These are phyloP conservation scores for Apaloderma vittatum DNA, from an alignment of 2,113 vertebrate species.

Conservation along the genomic window DNA sequence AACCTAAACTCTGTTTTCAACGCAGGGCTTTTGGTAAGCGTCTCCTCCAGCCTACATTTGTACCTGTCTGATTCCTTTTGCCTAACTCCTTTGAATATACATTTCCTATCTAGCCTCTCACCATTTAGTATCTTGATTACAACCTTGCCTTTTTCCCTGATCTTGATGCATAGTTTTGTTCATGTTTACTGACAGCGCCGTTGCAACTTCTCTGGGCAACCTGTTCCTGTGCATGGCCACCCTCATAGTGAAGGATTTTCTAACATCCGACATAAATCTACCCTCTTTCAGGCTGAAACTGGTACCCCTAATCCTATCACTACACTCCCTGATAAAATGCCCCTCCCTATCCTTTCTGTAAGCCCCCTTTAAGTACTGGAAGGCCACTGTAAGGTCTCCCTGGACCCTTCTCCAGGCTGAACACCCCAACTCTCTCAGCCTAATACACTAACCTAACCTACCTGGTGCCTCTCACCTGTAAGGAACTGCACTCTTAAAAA, in stretches of 20 bases:
- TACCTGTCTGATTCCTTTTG: background rate
- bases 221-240: no score
- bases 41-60: background rate
- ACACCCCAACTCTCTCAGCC: background rate
- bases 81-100: background rate
- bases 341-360: no score
- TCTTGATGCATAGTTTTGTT: background rate
- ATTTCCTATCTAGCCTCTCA: background rate
- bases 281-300: no score
- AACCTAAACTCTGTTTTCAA: background rate
- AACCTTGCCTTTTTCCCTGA: background rate
- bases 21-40: background rate
- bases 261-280: no score
- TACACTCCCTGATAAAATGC: background rate
- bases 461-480: no score
- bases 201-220: background rate
- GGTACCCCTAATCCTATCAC: no score
- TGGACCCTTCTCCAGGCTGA: no score
- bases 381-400: no score
- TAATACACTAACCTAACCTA: background rate
- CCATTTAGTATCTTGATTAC: accelerated
- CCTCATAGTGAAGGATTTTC: background rate
- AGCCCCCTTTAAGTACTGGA: no score
- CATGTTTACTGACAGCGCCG: accelerated
- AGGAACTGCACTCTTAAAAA: accelerated